Conservation (phyloP, 2,113 vertebrate species). For the Takifugu bimaculatus region DNA sequence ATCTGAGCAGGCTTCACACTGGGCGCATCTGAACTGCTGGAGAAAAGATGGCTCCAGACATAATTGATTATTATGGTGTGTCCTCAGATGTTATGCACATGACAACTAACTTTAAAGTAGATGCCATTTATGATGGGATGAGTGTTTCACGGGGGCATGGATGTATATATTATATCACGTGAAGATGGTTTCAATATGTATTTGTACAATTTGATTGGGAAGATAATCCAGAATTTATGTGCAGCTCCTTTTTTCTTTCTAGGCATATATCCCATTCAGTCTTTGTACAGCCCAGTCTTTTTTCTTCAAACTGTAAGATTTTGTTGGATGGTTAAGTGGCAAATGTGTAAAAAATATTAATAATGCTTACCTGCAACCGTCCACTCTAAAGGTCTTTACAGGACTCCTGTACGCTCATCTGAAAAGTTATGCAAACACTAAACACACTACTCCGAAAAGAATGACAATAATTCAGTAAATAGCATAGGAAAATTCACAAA, state of each 20-base stretch:
- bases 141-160: slow-evolving; percentile 30
- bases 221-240: slow-evolving; percentile 1
- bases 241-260: not conserved
- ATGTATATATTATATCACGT: slow-evolving; percentile 30
- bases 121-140: slow-evolving; percentile 54
- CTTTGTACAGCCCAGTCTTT: slow-evolving; percentile 1
- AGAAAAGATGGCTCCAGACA: slow-evolving; percentile 37
- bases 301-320: not conserved
- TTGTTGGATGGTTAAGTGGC: not conserved
- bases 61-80: slow-evolving; percentile 65
- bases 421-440: no score
- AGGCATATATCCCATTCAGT: not conserved
- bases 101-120: slow-evolving; percentile 69
- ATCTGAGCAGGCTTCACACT: slow-evolving; percentile 63
- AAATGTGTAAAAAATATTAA: not conserved
- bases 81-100: slow-evolving; percentile 57
- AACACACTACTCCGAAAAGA: no score
- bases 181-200: slow-evolving; percentile 22
- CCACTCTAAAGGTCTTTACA: no score
- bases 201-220: slow-evolving; percentile 27
- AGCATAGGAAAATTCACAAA: no score
- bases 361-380: no score
- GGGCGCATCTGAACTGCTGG: slow-evolving; percentile 44
- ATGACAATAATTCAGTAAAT: no score
- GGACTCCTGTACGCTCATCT: no score